Conservation (phyloP, 2,888 invertebrate genomes). For the Scrobipalpa costella region DNA sequence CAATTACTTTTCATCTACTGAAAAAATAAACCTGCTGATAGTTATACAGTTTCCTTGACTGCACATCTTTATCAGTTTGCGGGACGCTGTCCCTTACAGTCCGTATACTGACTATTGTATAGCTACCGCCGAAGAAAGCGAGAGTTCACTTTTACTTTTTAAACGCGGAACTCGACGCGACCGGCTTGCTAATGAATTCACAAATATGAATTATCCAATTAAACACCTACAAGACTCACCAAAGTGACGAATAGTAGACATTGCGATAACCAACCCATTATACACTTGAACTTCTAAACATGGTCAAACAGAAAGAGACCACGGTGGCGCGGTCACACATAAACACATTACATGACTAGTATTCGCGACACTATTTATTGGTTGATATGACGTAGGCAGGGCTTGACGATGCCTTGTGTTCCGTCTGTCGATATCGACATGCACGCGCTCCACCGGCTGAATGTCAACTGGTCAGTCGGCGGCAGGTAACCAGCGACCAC, state of each 20-base stretch:
- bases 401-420: constrained; percentile 23
- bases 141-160: constrained; percentile 52
- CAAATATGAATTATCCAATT: not conserved
- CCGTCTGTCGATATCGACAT: constrained; percentile 45
- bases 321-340: constrained; percentile 37
- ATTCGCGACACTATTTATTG: constrained; percentile 48
- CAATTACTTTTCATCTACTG: no score
- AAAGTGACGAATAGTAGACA: constrained; percentile 53
- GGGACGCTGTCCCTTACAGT: no score
- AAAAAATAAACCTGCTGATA: no score
- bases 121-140: constrained; percentile 44
- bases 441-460: constrained; percentile 44
- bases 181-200: constrained; percentile 19
- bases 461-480: constrained; percentile 49
- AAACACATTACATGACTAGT: constrained; percentile 51
- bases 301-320: constrained; percentile 39
- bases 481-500: constrained; percentile 20
- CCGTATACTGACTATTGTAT: no score
- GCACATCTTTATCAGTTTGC: no score
- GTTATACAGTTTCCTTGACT: no score
- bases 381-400: constrained; percentile 39
- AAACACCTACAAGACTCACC: constrained; percentile 49
- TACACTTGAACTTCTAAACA: constrained; percentile 41
- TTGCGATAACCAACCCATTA: constrained; percentile 58
- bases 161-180: constrained; percentile 29